Evolutionary conservation across 2,113 vertebrate species (phyloP).

Genomic region (Irena cyanogastra): DNA sequence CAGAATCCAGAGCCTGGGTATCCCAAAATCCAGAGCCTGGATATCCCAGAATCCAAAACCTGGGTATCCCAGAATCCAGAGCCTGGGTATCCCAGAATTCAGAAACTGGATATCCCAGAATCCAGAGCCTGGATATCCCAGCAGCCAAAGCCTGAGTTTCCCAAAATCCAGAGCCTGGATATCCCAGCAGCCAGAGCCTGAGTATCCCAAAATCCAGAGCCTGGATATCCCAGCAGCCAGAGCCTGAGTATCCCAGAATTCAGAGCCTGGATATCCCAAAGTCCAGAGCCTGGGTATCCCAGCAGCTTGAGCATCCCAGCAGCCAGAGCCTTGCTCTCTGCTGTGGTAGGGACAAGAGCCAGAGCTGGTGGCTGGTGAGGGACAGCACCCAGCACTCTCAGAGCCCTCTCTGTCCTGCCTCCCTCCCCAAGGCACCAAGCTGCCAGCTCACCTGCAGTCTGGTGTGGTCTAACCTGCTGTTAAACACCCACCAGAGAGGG

Average conservation of each 20-base stretch:
- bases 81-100: fast-evolving
- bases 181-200: not conserved
- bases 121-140: fast-evolving
- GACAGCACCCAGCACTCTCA: not conserved
- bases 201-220: not conserved
- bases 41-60: fast-evolving
- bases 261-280: fast-evolving
- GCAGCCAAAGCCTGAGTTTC: not conserved
- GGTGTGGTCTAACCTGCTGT: not conserved
- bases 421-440: not conserved
- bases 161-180: fast-evolving
- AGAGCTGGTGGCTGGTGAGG: not conserved
- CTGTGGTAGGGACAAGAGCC: not conserved
- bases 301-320: not conserved
- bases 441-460: not conserved
- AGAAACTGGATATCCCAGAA: not conserved
- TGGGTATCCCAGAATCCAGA: not conserved
- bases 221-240: not conserved
- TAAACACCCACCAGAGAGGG: not conserved
- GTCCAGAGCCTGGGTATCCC: not conserved
- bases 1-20: not conserved
- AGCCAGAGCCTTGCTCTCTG: fast-evolving
- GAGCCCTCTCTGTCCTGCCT: not conserved
- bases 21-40: fast-evolving
- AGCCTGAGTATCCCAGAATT: not conserved